Evolutionary conservation across 2,797 vertebrate genomes (phyloP).

Genomic region (Lates japonicus): DNA sequence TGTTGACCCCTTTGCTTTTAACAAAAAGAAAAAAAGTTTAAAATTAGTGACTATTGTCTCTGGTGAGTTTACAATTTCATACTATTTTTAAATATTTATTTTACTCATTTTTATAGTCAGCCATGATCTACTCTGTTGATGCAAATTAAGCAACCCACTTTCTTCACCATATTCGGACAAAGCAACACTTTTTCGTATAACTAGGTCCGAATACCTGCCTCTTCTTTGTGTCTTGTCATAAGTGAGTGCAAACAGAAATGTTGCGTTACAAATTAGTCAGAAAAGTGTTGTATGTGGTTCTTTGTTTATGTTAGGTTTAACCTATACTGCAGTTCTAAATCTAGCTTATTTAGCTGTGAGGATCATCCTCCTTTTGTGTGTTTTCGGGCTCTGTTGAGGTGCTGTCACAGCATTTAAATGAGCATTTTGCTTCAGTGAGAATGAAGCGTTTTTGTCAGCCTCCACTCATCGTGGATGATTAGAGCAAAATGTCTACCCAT

Average conservation of each 20-base stretch:
- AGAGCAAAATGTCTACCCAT: constrained; percentile 99
- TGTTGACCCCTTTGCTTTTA: background rate
- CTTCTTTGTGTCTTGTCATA: constrained; percentile 1
- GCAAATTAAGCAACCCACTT: constrained; percentile 10
- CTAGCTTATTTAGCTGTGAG: constrained; percentile 80
- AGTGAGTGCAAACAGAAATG: constrained; percentile 5
- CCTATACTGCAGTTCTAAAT: constrained; percentile 73
- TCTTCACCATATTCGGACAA: background rate
- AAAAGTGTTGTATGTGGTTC: constrained; percentile 34
- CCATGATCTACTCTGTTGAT: background rate
- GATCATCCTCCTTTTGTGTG: constrained; percentile 89
- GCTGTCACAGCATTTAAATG: constrained; percentile 99
- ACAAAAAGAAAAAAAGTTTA: background rate
- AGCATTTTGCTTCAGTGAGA: constrained; percentile 98
- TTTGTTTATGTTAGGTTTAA: constrained; percentile 89
- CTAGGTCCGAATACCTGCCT: constrained; percentile 18
- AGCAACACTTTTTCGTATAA: constrained; percentile 9
- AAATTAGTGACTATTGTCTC: background rate
- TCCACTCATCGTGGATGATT: constrained; percentile 99
- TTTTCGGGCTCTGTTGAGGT: constrained; percentile 93
- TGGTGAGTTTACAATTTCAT: background rate
- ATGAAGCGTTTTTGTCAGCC: constrained; percentile 99
- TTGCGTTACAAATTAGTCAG: constrained; percentile 20
- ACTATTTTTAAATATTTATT: background rate
- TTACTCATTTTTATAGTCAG: constrained; percentile 4